Evolutionary conservation across 1,140 invertebrate species (phyloP).

Genomic region (Ips typographus): DNA sequence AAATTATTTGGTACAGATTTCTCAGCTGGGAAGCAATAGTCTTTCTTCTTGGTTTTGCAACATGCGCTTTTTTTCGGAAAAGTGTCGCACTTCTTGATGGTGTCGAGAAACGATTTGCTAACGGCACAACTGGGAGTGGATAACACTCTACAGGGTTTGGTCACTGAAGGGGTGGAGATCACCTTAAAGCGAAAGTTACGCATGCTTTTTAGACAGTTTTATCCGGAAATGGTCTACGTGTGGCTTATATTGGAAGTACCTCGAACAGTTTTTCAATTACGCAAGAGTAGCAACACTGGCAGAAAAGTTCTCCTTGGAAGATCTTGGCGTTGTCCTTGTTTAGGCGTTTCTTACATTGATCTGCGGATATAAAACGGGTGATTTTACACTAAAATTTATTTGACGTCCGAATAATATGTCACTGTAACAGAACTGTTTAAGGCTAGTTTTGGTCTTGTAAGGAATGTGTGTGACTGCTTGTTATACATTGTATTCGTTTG

Average conservation of each 20-base stretch:
- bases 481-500: no score
- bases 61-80: not conserved
- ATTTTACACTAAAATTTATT: not conserved
- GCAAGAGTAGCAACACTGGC: constrained; percentile 40
- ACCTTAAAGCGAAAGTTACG: constrained; percentile 25
- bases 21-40: constrained; percentile 27
- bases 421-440: no score
- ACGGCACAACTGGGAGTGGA: constrained; percentile 38
- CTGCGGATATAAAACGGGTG: constrained; percentile 23
- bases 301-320: constrained; percentile 51
- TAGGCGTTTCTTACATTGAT: constrained; percentile 49
- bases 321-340: constrained; percentile 48
- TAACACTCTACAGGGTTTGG: constrained; percentile 35
- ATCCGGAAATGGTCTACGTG: not conserved
- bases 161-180: constrained; percentile 25
- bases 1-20: constrained; percentile 20
- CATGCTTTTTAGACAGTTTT: constrained; percentile 11
- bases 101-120: constrained; percentile 26
- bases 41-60: constrained; percentile 3
- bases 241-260: constrained; percentile 1
- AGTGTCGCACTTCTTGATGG: not conserved
- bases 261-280: constrained; percentile 33
- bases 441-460: no score
- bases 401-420: no score
- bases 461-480: no score